Evolutionary conservation across 2,888 invertebrate genomes (phyloP), one percentile per base, ranked within the genome.

Genomic region (Patella pellucida): DNA sequence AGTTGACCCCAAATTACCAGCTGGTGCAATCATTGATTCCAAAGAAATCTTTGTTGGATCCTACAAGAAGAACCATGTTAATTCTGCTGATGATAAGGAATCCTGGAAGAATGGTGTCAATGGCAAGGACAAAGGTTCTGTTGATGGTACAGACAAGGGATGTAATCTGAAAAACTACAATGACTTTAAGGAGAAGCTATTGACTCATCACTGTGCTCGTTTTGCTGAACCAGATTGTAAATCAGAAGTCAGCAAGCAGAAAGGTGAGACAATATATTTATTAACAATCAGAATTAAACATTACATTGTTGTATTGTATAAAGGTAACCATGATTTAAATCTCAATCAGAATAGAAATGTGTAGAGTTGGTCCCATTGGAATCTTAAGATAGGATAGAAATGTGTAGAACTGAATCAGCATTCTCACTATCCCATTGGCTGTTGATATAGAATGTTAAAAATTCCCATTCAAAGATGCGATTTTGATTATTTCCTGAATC

Each of bases 141-240:
- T 71, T 31, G 50, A 75, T 41, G 52, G 51, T 14, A 62, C 71
- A 1, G 68, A 77, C n/a, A 74, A 77, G 52, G 73, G 74, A 19
- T 88, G 88, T 75, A 82, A 84, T 15, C 79, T 81, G 31, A 81
- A 84, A 27, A 84, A 86, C 51, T 86, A 85, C 76, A 70, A 75
- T 75, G 78, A 83, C 78, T 87, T 89, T 78, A 89, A 87, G 76
- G 86, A 85, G 5, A 82, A 83, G 71, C 81, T 89, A 14, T 78
- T 89, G 16, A 78, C 82, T 75, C 87, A 84, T 75, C 86, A 89
- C 78, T 89, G 88, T 82, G 80, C 84, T 69, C 83, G 82, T 72
- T 87, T 87, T 77, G 84, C 82, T 31, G 86, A 86, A 73, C 81
- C 81, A 41, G 79, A 87, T 79, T 88, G 88, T 78, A 74, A 74